Evolutionary conservation across 2,888 invertebrate genomes (phyloP), one percentile per base, ranked within the genome.

Genomic region (Hyposoter didymator): DNA sequence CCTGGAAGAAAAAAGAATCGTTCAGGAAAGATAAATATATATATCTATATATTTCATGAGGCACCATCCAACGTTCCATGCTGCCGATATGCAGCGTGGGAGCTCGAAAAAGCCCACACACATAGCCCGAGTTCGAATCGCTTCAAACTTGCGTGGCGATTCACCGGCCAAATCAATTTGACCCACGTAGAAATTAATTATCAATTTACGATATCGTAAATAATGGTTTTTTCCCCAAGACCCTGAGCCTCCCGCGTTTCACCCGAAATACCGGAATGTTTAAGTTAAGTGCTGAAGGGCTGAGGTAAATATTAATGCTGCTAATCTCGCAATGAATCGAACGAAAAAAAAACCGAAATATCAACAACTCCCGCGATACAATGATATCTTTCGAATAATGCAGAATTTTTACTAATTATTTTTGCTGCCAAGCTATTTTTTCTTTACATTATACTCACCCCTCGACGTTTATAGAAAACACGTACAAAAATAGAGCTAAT

Each of bases 161-260:
- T 70, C 59, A 73, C 85, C 81, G 70, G 84, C 82, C 85, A 88
- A 90, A 89, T 90, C 90, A 89, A 89, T 89, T 90, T 89, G 52
- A 86, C 83, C 84, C 67, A 78, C 59, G 73, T 52, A 82, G 86
- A 87, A 86, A 80, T 87, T 91, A 91, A 91, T 92, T 91, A 92
- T 91, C 89, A 91, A 91, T 92, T 92, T 91, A 85, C 84, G 83
- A 86, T 89, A 87, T 87, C 87, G 86, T 87, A 87, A 89, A 89
- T 87, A 84, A 84, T 87, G 22, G 52, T 64, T 75, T 64, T 52
- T 74, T 47, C 35, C 52, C 43, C 52, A 32, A 45, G 17, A 45
- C 64, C 62, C 66, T 49, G 39, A 66, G 17, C 22, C 14, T 6
- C 12, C 39, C 14, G 14, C 62, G 12, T 19, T 22, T 22, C 19